A percentile compares a stretch with the other conserved stretches of the same genome.
phyloP scores from a whole-genome alignment of 1,140 invertebrate genomes.

The Rhyacophila brunnea region DNA sequence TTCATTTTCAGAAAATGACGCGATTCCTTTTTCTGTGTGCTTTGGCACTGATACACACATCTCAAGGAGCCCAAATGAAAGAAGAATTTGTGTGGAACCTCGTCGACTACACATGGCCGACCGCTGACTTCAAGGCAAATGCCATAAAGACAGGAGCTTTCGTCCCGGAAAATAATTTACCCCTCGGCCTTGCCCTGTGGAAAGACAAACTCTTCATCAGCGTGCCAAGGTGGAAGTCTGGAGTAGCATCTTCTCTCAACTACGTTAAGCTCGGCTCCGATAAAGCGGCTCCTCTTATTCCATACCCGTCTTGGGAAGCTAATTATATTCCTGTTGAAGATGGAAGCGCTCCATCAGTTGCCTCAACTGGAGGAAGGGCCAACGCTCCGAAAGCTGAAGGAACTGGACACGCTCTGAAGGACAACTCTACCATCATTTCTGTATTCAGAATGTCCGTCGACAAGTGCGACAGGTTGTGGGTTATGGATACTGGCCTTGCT shows the following conservation, averaged over 20 bases:
- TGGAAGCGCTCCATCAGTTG: constrained; percentile 23
- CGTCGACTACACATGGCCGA: constrained; percentile 68
- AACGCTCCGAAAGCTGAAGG: constrained; percentile 41
- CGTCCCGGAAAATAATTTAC: constrained; percentile 68
- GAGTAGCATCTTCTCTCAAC: constrained; percentile 70
- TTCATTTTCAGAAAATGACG: constrained; percentile 40
- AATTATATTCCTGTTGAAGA: constrained; percentile 58
- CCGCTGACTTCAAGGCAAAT: constrained; percentile 52
- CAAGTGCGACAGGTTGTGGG: constrained; percentile 72
- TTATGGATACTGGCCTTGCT: constrained; percentile 70
- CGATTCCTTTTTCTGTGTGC: constrained; percentile 39
- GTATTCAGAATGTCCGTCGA: constrained; percentile 66
- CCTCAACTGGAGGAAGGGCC: constrained; percentile 37
- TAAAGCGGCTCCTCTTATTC: constrained; percentile 60
- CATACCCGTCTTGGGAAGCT: constrained; percentile 67
- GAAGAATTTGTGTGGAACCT: constrained; percentile 66
- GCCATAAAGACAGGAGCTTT: constrained; percentile 64
- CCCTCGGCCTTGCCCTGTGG: constrained; percentile 71
- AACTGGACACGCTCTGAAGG: constrained; percentile 43
- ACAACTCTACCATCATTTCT: constrained; percentile 62
- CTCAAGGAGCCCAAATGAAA: constrained; percentile 44
- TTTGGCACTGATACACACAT: constrained; percentile 38
- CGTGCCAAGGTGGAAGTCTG: constrained; percentile 73
- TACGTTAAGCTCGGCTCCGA: constrained; percentile 59
- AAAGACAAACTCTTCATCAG: constrained; percentile 76